Percentiles rank a stretch among this genome's conserved stretches.
Evolutionary conservation across 2,113 vertebrate species (phyloP).

Genomic region (Blennius ocellaris): DNA sequence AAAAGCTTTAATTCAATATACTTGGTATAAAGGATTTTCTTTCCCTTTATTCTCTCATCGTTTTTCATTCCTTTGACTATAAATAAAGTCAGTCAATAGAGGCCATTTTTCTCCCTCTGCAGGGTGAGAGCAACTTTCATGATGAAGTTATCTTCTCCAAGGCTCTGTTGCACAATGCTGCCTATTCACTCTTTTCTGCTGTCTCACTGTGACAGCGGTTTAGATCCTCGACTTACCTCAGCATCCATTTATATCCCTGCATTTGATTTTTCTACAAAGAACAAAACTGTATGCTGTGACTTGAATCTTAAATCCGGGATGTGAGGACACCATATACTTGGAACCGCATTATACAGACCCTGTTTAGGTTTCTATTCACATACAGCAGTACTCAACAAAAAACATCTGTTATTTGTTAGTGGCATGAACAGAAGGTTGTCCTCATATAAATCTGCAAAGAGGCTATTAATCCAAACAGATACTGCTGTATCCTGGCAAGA

Average conservation of each 20-base stretch:
- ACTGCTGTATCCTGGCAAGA: not conserved
- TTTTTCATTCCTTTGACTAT: constrained; percentile 40
- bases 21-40: constrained; percentile 18
- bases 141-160: constrained; percentile 48
- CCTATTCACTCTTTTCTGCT: constrained; percentile 43
- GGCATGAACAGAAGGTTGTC: constrained; percentile 21
- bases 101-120: constrained; percentile 34
- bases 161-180: constrained; percentile 46
- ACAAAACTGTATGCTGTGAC: constrained; percentile 6
- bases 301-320: not conserved
- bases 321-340: not conserved
- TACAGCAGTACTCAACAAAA: constrained; percentile 9
- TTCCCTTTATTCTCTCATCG: constrained; percentile 25
- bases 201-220: constrained; percentile 30
- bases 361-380: not conserved
- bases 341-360: no score
- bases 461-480: constrained; percentile 27
- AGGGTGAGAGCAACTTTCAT: constrained; percentile 39
- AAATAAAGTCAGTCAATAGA: constrained; percentile 55
- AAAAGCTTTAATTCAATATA: constrained; percentile 37
- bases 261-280: constrained; percentile 27
- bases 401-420: constrained; percentile 34
- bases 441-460: constrained; percentile 11
- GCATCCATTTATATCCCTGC: not conserved
- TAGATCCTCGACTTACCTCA: constrained; percentile 7